Evolutionary conservation across 2,113 vertebrate species (phyloP), one percentile per base, ranked within the genome.

Genomic region (Melierax canorus): DNA sequence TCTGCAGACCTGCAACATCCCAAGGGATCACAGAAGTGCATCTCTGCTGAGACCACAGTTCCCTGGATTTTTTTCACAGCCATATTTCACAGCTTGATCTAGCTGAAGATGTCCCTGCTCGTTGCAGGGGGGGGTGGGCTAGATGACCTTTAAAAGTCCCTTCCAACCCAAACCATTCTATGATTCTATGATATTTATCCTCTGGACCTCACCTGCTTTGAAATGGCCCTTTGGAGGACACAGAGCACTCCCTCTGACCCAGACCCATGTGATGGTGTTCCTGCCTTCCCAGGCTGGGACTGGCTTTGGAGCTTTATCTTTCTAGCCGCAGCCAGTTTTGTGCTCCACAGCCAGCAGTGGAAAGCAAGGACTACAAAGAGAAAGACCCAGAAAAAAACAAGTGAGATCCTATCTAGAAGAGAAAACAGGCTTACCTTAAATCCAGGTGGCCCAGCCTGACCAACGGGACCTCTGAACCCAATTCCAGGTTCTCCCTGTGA

Each of bases 361-460:
- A 64, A 84, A 58, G 17, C 22, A 56, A 48, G 48, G 71, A 68
- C 18, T 26, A 29, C 21, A 62, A 63, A 56, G 29, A 41, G 32
- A 16, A 77, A 64, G 46, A 71, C 5, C 7, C 27, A 24, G 29
- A 11, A 22, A 68, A 74, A 32, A 2, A 6, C 60, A 45, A 51
- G 5, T 0, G 2, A 66, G 8, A 66, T 15, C 15, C n/a, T 27
- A 38, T 4, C 8, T n/a, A 71, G 59, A 63, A 80, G 21, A 53
- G 38, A 69, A 71, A 24, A 72, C 32, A 32, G 21, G 4, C 53
- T 58, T 76, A 99, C 99, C 98, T 99, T 99, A 26, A 97, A 97
- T 64, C 99, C 99, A 18, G 99, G 98, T 77, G 98, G 94, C 55
- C 99, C 99, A 43, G 99, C 98, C 60, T 99, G 99, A 62, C 99